Evolutionary conservation across 2,888 invertebrate genomes (phyloP).

Genomic region (Ferdinandea cuprea): DNA sequence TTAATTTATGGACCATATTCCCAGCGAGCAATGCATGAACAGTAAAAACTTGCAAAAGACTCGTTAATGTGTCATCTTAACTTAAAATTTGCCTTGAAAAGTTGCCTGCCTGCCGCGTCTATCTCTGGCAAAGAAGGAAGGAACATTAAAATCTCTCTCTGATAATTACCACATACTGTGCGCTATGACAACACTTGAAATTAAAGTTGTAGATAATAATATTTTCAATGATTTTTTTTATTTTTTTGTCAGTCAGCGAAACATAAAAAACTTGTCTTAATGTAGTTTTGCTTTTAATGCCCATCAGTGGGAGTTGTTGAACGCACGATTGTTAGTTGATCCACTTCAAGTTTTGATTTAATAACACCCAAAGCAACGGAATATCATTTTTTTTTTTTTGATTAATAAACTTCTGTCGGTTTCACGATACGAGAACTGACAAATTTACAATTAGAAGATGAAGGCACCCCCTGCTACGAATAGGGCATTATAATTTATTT

Average conservation of each 20-base stretch:
- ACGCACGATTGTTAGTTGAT: constrained; percentile 23
- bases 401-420: constrained; percentile 48
- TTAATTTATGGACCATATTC: constrained; percentile 15
- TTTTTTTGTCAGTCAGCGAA: neutral
- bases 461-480: constrained; percentile 25
- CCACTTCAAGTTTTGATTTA: constrained; percentile 53
- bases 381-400: constrained; percentile 32
- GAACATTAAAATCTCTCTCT: constrained; percentile 26
- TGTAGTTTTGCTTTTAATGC: constrained; percentile 12
- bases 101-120: neutral
- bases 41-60: constrained; percentile 34
- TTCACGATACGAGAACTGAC: constrained; percentile 55
- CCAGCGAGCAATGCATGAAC: neutral
- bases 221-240: neutral
- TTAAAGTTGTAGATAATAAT: too few species aligned
- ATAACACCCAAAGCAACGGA: constrained; percentile 22
- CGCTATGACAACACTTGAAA: constrained; percentile 40
- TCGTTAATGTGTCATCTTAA: constrained; percentile 43
- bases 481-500: constrained; percentile 29
- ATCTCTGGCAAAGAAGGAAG: neutral
- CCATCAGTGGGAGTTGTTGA: constrained; percentile 31
- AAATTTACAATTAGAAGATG: constrained; percentile 41
- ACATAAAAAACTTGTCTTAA: neutral
- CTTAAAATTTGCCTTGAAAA: neutral
- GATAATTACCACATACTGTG: constrained; percentile 43